Percentiles rank a stretch among this genome's conserved stretches.
Conservation (phyloP, 2,113 vertebrate species). For the Urocitellus parryii region DNA sequence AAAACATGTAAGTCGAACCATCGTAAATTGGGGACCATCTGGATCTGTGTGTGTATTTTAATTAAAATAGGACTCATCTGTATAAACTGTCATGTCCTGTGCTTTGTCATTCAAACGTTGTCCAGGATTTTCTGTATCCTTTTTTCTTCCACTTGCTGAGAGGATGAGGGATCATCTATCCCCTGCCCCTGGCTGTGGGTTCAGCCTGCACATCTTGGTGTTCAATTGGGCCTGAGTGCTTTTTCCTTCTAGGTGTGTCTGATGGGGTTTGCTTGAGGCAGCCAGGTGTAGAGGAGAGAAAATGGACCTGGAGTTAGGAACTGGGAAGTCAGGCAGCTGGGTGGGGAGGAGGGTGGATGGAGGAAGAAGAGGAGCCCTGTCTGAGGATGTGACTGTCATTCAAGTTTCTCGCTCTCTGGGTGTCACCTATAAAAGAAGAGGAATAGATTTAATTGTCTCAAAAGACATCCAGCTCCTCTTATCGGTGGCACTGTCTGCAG, state of each 20-base stretch:
- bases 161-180: background rate
- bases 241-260: background rate
- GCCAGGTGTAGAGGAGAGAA: background rate
- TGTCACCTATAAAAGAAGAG: conserved; percentile 33
- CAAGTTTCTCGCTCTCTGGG: background rate
- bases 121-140: background rate
- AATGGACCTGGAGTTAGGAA: background rate
- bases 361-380: background rate
- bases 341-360: background rate
- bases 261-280: background rate
- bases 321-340: background rate
- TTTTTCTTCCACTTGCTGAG: background rate
- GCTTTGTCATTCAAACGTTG: conserved; percentile 14
- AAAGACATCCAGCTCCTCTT: background rate
- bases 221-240: background rate
- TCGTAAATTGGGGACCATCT: background rate
- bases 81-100: background rate
- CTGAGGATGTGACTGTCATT: background rate
- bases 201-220: background rate
- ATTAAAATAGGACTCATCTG: background rate
- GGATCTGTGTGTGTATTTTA: background rate
- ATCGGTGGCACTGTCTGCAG: background rate
- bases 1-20: background rate
- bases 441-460: background rate
- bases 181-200: background rate